A percentile compares a stretch with the other conserved stretches of the same genome.
phyloP scores from a whole-genome alignment of 2,113 vertebrate genomes.

The Acanthochromis polyacanthus region DNA sequence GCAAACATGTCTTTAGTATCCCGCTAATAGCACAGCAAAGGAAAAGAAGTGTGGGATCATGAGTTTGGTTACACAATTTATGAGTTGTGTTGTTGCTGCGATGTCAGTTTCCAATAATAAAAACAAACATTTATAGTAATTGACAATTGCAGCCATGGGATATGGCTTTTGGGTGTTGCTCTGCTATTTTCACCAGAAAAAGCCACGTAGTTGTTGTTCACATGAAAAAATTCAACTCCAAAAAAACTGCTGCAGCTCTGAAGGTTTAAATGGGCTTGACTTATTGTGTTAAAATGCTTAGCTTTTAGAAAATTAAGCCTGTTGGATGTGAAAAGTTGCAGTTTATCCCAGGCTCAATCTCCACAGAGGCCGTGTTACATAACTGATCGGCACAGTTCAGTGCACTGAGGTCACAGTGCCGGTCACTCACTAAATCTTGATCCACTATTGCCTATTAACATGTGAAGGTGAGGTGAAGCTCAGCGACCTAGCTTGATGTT shows the following conservation, averaged over 20 bases:
- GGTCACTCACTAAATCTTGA: constrained; percentile 23
- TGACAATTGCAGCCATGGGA: background rate
- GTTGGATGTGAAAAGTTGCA: background rate
- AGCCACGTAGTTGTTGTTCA: too few relatives aligned
- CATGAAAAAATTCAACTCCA: background rate
- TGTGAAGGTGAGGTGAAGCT: constrained; percentile 17
- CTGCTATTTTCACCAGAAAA: too few relatives aligned
- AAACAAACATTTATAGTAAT: constrained; percentile 1
- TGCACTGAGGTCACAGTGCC: constrained; percentile 7
- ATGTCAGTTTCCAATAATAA: background rate
- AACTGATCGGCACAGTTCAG: constrained; percentile 12
- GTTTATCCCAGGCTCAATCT: constrained; percentile 5
- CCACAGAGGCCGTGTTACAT: constrained; percentile 19
- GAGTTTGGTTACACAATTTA: background rate
- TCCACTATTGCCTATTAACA: constrained; percentile 16
- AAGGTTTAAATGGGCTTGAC: background rate
- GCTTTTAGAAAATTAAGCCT: background rate
- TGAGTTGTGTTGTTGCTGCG: background rate
- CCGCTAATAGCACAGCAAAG: background rate
- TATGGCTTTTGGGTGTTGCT: too few relatives aligned
- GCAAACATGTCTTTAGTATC: constrained; percentile 28
- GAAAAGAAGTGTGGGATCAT: background rate
- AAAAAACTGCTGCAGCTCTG: background rate
- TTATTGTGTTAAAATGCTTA: constrained; percentile 5
- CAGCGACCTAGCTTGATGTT: constrained; percentile 17